phyloP scores from a whole-genome alignment of 2,797 vertebrate species.

The Eupleurogrammus muticus region DNA sequence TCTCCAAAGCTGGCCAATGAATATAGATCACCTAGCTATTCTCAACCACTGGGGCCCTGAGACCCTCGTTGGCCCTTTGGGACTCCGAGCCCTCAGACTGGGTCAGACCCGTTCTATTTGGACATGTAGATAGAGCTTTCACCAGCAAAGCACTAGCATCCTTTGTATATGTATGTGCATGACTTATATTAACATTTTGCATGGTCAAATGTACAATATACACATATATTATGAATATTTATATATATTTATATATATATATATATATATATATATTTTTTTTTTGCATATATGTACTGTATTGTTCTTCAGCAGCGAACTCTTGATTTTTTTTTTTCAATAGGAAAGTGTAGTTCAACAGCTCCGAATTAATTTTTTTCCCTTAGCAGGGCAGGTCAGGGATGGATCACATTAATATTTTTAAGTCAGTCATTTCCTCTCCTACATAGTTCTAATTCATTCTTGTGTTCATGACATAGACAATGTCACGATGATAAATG shows the following conservation, averaged over 20 bases:
- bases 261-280: too few relatives aligned
- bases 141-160: slow-evolving; percentile 26
- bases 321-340: slow-evolving; percentile 1
- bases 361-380: slow-evolving; percentile 24
- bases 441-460: slow-evolving; percentile 19
- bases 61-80: slow-evolving; percentile 67
- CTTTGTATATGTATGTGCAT: slow-evolving; percentile 1
- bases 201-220: slow-evolving; percentile 14
- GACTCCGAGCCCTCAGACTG: slow-evolving; percentile 62
- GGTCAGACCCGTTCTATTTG: slow-evolving; percentile 62
- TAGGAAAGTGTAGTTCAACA: slow-evolving; percentile 1
- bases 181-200: slow-evolving; percentile 25
- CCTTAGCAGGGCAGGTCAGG: slow-evolving; percentile 29
- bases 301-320: slow-evolving; percentile 10
- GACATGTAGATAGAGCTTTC: slow-evolving; percentile 55
- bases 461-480: slow-evolving; percentile 4
- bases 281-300: too few relatives aligned
- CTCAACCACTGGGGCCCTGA: slow-evolving; percentile 66
- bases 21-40: slow-evolving; percentile 83
- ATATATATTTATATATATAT: too few relatives aligned
- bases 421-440: slow-evolving; percentile 11
- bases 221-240: not conserved
- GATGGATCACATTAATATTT: not conserved
- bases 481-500: not conserved
- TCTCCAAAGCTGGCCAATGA: slow-evolving; percentile 78